phyloP scores from a whole-genome alignment of 1,140 invertebrate species.

The Pissodes strobi region DNA sequence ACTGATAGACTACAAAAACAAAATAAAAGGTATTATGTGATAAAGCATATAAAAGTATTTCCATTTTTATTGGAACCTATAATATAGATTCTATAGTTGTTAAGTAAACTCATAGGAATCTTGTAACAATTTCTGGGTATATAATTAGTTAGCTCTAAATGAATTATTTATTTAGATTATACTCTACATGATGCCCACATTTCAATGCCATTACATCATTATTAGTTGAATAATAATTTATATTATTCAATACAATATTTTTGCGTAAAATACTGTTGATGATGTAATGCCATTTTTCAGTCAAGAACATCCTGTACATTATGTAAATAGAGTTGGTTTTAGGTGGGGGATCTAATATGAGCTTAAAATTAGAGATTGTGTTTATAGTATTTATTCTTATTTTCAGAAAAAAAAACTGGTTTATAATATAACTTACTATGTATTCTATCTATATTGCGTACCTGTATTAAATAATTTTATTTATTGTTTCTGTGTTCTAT shows the following conservation, averaged over 20 bases:
- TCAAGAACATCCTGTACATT: slow-evolving; percentile 17
- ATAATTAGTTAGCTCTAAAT: not conserved
- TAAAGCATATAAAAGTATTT: slow-evolving; percentile 35
- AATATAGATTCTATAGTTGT: not conserved
- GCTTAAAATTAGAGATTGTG: no score
- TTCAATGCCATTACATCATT: not conserved
- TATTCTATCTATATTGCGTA: not conserved
- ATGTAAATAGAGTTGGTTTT: slow-evolving; percentile 16
- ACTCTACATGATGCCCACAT: not conserved
- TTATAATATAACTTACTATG: no score
- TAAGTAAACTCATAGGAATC: not conserved
- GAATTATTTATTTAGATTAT: slow-evolving; percentile 1
- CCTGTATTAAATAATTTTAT: not conserved
- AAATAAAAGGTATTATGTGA: slow-evolving; percentile 28
- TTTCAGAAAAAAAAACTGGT: no score
- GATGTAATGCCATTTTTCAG: slow-evolving; percentile 2
- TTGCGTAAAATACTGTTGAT: not conserved
- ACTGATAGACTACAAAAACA: slow-evolving; percentile 6
- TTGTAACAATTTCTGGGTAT: not conserved
- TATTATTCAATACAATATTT: no score
- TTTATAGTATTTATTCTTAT: slow-evolving; percentile 5
- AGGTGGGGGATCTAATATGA: no score
- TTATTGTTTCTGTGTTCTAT: no score
- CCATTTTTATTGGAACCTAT: slow-evolving; percentile 33
- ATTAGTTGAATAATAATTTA: not conserved